Conservation (phyloP, 2,888 invertebrate species). For the Catocala sponsa region DNA sequence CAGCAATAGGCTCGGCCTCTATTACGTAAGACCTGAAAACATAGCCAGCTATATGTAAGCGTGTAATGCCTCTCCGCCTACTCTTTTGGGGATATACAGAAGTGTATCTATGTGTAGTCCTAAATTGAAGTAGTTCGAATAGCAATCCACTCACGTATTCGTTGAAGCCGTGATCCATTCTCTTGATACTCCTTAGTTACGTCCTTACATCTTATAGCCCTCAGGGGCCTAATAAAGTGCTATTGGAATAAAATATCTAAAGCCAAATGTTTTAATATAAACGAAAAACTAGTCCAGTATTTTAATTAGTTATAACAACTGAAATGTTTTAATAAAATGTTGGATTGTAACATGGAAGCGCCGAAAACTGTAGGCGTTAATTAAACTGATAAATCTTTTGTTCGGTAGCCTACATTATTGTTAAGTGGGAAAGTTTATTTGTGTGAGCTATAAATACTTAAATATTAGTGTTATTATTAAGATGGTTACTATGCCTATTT, state of each 20-base stretch:
- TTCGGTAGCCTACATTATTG: not conserved
- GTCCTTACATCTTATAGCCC: slow-evolving; percentile 4
- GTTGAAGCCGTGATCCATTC: no score
- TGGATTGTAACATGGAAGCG: not conserved
- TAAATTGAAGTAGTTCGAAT: no score
- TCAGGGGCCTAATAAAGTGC: slow-evolving; percentile 4
- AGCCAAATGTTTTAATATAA: slow-evolving; percentile 3
- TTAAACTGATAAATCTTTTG: not conserved
- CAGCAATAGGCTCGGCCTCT: no score
- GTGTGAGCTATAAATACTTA: not conserved
- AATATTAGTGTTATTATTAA: no score
- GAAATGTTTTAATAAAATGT: slow-evolving; percentile 1
- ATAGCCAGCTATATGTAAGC: no score
- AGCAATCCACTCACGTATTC: no score
- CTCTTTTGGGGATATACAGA: no score
- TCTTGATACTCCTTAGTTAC: slow-evolving; percentile 2
- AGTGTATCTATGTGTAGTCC: no score
- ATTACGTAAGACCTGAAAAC: no score
- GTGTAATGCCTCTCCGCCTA: no score
- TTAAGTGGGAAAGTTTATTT: not conserved
- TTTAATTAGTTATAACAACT: not conserved
- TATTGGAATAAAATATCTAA: not conserved
- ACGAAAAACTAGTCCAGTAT: not conserved
- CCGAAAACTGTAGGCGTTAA: not conserved
- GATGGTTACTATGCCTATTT: no score